Evolutionary conservation across 2,113 vertebrate genomes (phyloP), one percentile per base, ranked within the genome.

Genomic region (Neofelis nebulosa): DNA sequence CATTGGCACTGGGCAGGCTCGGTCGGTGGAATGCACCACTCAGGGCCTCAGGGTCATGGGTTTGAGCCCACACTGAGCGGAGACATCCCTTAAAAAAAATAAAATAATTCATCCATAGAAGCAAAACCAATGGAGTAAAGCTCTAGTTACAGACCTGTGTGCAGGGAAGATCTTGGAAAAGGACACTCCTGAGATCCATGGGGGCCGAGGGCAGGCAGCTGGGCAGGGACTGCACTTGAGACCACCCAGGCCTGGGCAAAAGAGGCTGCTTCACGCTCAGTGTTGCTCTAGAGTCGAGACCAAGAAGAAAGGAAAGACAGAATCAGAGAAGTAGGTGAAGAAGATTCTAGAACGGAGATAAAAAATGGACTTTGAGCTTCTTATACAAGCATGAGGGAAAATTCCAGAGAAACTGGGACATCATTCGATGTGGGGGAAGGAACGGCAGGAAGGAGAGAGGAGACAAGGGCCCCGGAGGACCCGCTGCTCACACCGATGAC

Each of bases 11-110:
- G 25, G 13, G 23, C 38, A 7, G 6, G 38, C 38, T 74, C 73
- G 27, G 73, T 29, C 6, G 3, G 23, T 45, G 2, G 12, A 45
- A 25, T 3, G 3, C 7, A 6, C 1, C 12, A 29, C 73, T 27
- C 73, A 27, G 38, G 12, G 14, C 14, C 71, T 74, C 38, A 15
- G 38, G 38, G 13, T 45, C 13, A 1, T 27, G 73, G 27, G 38
- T 27, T 74, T 25, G 3, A 45, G 38, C 23, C 38, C 73, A 74
- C 71, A 11, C 2, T 8, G 71, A 13, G 5, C 12, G 15, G 38
- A 29, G 73, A 45, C 10, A 27, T 8, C 14, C 27, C 38, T 27
- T 45, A 25, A 27, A 38, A 8, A 13, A 14, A 73, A 73, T 1
- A 10, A 15, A 15, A 41, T 45, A 1, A 27, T 13, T 45, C 73